Percentiles rank a stretch among this genome's conserved stretches.
Conservation (phyloP, 2,113 vertebrate genomes). For the Rhea pennata region DNA sequence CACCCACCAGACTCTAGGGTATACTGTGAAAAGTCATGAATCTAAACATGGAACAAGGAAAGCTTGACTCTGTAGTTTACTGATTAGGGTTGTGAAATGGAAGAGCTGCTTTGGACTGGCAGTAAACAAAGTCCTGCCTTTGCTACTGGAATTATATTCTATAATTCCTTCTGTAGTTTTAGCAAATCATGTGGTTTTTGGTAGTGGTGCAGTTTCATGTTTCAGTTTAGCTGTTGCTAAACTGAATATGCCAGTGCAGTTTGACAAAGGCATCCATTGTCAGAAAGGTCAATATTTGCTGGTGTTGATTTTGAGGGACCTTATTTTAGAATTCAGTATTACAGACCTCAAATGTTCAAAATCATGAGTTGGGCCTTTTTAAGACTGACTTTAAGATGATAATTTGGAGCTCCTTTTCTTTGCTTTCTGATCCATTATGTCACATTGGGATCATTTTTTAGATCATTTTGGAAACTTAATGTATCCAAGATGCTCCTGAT, state of each 20-base stretch:
- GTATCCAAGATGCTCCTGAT: background rate
- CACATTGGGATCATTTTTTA: background rate
- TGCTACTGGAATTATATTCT: background rate
- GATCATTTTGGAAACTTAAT: background rate
- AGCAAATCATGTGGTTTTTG: background rate
- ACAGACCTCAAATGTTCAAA: background rate
- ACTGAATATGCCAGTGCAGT: background rate
- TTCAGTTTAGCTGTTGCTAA: background rate
- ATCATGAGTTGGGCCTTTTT: fast-evolving
- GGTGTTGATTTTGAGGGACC: background rate
- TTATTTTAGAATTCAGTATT: background rate
- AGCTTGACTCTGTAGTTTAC: background rate
- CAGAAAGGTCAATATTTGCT: background rate
- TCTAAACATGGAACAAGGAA: background rate
- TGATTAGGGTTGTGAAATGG: background rate
- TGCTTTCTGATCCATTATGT: background rate
- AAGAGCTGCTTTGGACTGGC: background rate
- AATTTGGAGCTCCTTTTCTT: background rate
- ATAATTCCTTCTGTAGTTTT: background rate
- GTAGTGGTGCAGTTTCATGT: background rate
- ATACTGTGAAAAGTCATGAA: background rate
- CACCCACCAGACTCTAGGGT: background rate
- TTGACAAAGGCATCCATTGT: background rate
- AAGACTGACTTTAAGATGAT: background rate
- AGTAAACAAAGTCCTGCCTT: background rate